Evolutionary conservation across 2,113 vertebrate genomes (phyloP), one percentile per base, ranked within the genome.

Genomic region (Caracal caracal): DNA sequence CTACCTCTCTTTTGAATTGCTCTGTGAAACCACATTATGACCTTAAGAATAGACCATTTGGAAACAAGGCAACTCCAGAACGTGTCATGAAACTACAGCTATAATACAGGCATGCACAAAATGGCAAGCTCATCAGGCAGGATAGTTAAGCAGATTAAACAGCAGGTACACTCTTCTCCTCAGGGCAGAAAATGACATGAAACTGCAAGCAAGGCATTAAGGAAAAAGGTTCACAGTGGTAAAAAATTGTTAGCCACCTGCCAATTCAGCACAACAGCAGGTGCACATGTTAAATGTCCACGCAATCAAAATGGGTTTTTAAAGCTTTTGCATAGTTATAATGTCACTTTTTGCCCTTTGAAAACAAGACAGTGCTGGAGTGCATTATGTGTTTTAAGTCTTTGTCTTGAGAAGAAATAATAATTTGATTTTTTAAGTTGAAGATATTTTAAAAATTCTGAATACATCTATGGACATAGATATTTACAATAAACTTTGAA

Each of bases 221-320:
- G 20, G 71, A 71, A 95, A 88, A 95, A 90, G 86, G 30, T 93
- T 93, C 3, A 0, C 56, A 28, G 65, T 92, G 56, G 80, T 87
- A 88, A 97, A 95, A 96, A 97, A 92, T 33, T 78, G 94, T 96
- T 96, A 96, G 75, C 90, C 93, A 95, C 91, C 96, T 95, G 88
- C 82, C 66, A 93, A 17, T 92, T 87, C 49, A 90, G 83, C 51
- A 92, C 40, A 79, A 93, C 20, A 94, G 65, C 92, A 95, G 83
- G 93, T 88, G 76, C 70, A 84, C 37, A 37, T 90, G 94, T 81
- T 96, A 96, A 97, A 88, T 79, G 87, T 90, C 94, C 78, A 85
- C 68, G 35, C 85, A 94, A 83, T 86, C 76, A 95, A 93, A 96
- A 92, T 87, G 68, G 93, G 24, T 88, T 93, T 95, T 96, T 63